phyloP scores from a whole-genome alignment of 2,113 vertebrate species.

The Alligator mississippiensis region DNA sequence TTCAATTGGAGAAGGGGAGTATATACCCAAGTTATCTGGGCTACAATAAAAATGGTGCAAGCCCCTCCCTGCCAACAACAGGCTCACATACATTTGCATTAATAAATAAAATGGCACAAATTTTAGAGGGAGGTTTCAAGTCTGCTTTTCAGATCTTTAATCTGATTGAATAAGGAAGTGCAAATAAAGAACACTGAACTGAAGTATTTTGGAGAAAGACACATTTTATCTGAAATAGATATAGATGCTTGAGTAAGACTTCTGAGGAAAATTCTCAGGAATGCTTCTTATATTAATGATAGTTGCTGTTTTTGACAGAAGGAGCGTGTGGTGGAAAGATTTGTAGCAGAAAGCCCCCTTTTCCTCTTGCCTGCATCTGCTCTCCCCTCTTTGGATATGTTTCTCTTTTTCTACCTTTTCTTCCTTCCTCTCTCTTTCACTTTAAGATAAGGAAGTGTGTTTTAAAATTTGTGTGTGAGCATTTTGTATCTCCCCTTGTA shows the following conservation, averaged over 20 bases:
- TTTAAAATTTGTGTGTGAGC: too few species aligned
- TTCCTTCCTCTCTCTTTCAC: too few species aligned
- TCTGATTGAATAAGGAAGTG: background rate
- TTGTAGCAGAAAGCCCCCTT: too few species aligned
- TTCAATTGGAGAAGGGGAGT: too few species aligned
- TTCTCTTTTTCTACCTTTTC: too few species aligned
- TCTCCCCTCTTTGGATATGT: too few species aligned
- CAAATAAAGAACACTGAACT: background rate
- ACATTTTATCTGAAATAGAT: background rate
- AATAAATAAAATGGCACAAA: background rate
- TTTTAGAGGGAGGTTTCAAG: background rate
- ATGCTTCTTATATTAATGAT: slow-evolving; percentile 49
- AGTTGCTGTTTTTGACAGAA: slow-evolving; percentile 53
- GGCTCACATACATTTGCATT: background rate
- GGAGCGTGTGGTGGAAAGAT: slow-evolving; percentile 63
- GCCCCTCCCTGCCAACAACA: background rate
- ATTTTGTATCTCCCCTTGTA: too few species aligned
- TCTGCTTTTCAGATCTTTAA: background rate
- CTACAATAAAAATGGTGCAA: background rate
- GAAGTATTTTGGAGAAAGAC: slow-evolving; percentile 5
- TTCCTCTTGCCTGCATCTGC: too few species aligned
- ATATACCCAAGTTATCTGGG: too few species aligned
- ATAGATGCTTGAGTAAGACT: slow-evolving; percentile 11
- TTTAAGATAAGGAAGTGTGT: too few species aligned
- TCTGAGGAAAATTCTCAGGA: slow-evolving; percentile 50